phyloP scores from a whole-genome alignment of 2,888 invertebrate genomes.

The Euzophera pinguis region DNA sequence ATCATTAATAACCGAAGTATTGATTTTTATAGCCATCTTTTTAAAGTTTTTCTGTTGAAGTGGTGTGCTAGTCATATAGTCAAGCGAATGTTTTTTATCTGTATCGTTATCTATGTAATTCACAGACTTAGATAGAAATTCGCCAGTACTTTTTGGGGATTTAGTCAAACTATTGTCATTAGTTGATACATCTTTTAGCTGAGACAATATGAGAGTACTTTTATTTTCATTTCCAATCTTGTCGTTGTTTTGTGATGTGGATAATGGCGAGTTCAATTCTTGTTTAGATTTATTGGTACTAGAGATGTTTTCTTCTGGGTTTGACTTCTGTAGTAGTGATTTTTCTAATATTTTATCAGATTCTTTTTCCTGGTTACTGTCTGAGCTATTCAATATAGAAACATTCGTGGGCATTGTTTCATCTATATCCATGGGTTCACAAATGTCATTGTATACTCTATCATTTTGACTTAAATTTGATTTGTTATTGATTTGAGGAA shows the following conservation, averaged over 20 bases:
- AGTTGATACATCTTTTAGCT: constrained; percentile 50
- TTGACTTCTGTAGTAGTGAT: constrained; percentile 6
- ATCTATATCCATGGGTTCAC: constrained; percentile 73
- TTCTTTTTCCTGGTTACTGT: constrained; percentile 17
- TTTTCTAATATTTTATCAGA: not conserved
- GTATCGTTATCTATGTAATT: constrained; percentile 31
- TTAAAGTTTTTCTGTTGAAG: constrained; percentile 50
- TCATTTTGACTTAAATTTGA: constrained; percentile 10
- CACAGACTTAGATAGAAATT: constrained; percentile 40
- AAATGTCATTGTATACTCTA: constrained; percentile 34
- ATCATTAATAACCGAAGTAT: constrained; percentile 48
- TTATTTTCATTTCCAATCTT: constrained; percentile 44
- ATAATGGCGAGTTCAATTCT: constrained; percentile 30
- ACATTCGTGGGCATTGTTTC: constrained; percentile 58
- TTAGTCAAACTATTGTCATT: constrained; percentile 36
- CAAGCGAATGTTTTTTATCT: constrained; percentile 42
- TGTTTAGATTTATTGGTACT: constrained; percentile 30
- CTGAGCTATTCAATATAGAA: constrained; percentile 33
- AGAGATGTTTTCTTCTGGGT: constrained; percentile 21
- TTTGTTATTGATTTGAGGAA: constrained; percentile 27
- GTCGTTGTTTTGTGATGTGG: constrained; percentile 32
- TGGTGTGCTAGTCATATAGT: constrained; percentile 63
- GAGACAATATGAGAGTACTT: constrained; percentile 56
- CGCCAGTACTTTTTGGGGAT: constrained; percentile 33
- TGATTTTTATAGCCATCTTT: constrained; percentile 46